phyloP scores from a whole-genome alignment of 2,113 vertebrate species.

The Abramis brama region DNA sequence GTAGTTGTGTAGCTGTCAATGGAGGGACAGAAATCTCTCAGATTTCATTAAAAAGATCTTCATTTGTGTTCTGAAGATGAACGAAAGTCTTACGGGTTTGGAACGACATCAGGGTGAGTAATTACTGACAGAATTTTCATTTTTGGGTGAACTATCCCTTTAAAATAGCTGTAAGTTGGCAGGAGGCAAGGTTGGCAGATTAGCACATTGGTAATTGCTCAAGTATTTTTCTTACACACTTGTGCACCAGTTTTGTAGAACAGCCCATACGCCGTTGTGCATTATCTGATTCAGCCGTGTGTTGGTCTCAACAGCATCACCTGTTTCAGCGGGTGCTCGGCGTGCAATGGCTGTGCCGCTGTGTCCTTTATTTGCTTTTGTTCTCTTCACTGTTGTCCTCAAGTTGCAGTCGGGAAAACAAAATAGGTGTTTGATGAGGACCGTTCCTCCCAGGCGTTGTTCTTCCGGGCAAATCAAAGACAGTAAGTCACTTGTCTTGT shows the following conservation, averaged over 20 bases:
- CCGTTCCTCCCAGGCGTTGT: neutral
- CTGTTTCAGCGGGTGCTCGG: neutral
- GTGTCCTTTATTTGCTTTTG: constrained; percentile 5
- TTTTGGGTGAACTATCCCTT: too few species aligned
- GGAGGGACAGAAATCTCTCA: too few species aligned
- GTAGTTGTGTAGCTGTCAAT: too few species aligned
- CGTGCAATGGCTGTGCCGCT: neutral
- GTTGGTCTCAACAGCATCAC: neutral
- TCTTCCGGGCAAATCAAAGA: constrained; percentile 39
- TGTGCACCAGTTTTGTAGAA: neutral
- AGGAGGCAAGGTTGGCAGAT: neutral
- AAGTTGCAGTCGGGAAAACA: neutral
- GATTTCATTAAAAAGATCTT: too few species aligned
- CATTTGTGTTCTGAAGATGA: too few species aligned
- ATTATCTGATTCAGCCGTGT: neutral
- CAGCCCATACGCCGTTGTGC: neutral
- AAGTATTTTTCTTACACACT: neutral
- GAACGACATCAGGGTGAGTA: too few species aligned
- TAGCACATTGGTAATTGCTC: neutral
- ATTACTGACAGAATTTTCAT: too few species aligned
- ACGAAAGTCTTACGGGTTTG: too few species aligned
- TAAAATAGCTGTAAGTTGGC: neutral
- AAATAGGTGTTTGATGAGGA: constrained; percentile 35
- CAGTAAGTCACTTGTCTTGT: constrained; percentile 28
- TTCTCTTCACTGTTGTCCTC: constrained; percentile 14